Evolutionary conservation across 1,140 invertebrate species (phyloP).

Genomic region (Hetaerina americana): DNA sequence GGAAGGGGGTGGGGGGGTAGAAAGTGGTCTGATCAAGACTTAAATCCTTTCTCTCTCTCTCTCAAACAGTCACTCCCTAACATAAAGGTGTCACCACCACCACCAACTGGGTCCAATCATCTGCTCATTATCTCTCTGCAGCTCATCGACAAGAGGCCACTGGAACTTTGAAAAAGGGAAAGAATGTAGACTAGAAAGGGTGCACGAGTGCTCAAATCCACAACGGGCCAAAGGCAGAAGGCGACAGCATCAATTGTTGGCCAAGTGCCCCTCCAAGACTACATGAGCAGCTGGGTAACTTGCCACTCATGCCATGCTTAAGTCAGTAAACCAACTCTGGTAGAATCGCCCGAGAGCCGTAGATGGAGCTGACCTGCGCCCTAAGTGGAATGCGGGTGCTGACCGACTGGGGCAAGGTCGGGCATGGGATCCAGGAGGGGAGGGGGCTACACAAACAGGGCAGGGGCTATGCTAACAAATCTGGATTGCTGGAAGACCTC

Average conservation of each 20-base stretch:
- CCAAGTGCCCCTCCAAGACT: not conserved
- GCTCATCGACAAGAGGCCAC: not conserved
- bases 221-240: not conserved
- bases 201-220: not conserved
- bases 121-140: too few species aligned
- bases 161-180: not conserved
- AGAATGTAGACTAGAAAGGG: not conserved
- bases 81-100: not conserved
- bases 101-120: not conserved
- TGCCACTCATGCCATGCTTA: not conserved
- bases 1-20: not conserved
- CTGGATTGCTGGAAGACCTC: not conserved
- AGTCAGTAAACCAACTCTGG: not conserved
- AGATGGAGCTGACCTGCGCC: not conserved
- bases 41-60: not conserved
- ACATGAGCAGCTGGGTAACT: too few species aligned
- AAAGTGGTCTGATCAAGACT: not conserved
- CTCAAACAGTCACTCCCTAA: not conserved
- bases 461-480: not conserved
- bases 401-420: not conserved
- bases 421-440: not conserved
- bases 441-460: not conserved
- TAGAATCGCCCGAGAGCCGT: not conserved
- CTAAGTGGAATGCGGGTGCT: not conserved
- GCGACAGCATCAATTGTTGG: not conserved